Evolutionary conservation across 64 coral and sea anemone genomes (phyloP).

Genomic region (Pocillopora damicornis): DNA sequence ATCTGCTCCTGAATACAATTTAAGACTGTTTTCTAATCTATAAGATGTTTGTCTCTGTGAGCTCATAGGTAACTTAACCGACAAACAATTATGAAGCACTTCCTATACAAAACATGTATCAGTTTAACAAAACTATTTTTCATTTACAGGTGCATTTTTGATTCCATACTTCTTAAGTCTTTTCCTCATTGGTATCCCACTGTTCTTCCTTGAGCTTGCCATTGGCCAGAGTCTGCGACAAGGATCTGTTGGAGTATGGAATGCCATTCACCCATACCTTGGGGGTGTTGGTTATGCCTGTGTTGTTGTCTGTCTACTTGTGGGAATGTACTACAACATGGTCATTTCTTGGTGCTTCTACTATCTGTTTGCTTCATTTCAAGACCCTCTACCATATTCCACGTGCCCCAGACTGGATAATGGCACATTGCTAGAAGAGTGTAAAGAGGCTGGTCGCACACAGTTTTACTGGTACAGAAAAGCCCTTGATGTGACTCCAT

Average conservation of each 20-base stretch:
- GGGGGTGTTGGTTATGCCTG: conserved; percentile 88
- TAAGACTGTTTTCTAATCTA: background rate
- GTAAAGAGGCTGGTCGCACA: conserved; percentile 60
- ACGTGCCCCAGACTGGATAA: conserved; percentile 47
- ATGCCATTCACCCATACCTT: conserved; percentile 91
- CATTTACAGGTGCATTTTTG: conserved; percentile 79
- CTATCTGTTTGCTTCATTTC: conserved; percentile 91
- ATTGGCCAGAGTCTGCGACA: conserved; percentile 96
- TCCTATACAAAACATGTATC: background rate
- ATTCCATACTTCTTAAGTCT: conserved; percentile 91
- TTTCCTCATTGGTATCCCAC: conserved; percentile 74
- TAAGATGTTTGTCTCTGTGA: background rate
- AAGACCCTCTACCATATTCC: conserved; percentile 61
- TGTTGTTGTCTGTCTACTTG: conserved; percentile 78
- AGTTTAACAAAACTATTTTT: background rate
- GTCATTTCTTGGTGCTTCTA: conserved; percentile 98
- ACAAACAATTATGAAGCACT: no score
- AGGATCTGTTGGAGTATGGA: conserved; percentile 94
- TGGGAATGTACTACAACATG: conserved; percentile 98
- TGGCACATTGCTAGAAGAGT: conserved; percentile 36
- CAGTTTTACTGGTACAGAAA: conserved; percentile 90
- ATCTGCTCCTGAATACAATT: background rate
- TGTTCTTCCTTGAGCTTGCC: conserved; percentile 89
- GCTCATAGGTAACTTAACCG: background rate
- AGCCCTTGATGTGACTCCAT: conserved; percentile 39